Conservation (phyloP, 2,113 vertebrate species). For the Anthoscopus minutus region DNA sequence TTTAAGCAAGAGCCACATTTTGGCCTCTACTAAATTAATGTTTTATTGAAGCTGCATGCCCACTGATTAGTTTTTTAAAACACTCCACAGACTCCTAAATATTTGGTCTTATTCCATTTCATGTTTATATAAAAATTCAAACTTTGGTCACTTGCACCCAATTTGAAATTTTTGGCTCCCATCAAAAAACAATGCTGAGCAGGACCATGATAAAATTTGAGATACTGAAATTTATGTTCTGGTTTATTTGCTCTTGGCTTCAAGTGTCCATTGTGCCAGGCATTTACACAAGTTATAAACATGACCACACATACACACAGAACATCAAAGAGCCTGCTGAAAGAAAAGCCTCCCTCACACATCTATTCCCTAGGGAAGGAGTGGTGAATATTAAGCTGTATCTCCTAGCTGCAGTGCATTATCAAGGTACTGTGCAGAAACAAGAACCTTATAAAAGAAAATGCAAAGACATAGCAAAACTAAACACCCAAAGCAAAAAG, state of each 20-base stretch:
- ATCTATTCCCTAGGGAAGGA: not conserved
- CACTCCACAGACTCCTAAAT: not conserved
- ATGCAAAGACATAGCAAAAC: not conserved
- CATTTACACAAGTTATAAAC: not conserved
- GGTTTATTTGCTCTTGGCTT: not conserved
- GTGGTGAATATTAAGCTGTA: not conserved
- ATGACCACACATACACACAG: not conserved
- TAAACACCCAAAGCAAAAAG: not conserved
- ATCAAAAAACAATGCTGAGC: not conserved
- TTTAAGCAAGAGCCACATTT: not conserved
- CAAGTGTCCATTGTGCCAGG: not conserved
- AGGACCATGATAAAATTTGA: not conserved
- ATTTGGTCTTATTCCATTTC: not conserved
- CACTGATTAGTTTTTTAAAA: not conserved
- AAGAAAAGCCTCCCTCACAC: not conserved
- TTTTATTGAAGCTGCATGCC: not conserved
- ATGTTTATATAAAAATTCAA: constrained; percentile 17
- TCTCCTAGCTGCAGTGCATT: not conserved
- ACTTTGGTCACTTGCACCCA: not conserved
- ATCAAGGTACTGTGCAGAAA: not conserved
- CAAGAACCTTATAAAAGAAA: not conserved
- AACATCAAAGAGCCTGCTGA: not conserved
- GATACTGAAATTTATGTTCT: not conserved
- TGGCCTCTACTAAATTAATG: not conserved
- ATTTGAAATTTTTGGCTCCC: constrained; percentile 1